Percentiles rank a stretch among this genome's conserved stretches.
These are phyloP conservation scores for Perodicticus potto DNA, from an alignment of 2,797 vertebrate species.

Conservation along the genomic window DNA sequence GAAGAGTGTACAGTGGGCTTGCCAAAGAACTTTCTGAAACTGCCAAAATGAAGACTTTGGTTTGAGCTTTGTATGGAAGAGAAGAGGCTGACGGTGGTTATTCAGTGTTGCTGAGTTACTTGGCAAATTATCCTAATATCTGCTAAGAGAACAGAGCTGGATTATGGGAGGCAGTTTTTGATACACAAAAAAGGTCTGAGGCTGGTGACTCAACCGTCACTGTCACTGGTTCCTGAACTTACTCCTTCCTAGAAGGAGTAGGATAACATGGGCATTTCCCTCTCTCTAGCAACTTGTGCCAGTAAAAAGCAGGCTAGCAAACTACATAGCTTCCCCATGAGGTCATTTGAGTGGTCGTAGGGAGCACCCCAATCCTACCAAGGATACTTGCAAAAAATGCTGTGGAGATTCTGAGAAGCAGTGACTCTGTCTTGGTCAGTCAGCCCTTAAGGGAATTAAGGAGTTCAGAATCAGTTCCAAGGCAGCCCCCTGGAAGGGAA, in stretches of 20 bases:
- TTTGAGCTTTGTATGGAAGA: not conserved
- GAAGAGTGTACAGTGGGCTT: not conserved
- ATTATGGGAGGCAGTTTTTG: not conserved
- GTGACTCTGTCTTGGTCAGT: not conserved
- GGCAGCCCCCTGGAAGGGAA: not conserved
- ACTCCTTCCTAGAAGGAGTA: conserved; percentile 69
- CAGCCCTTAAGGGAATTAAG: not conserved
- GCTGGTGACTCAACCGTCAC: not conserved
- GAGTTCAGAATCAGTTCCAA: not conserved
- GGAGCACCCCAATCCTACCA: conserved; percentile 3
- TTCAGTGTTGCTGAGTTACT: not conserved
- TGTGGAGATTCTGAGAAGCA: not conserved
- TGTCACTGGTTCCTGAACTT: conserved; percentile 37
- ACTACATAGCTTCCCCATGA: not conserved
- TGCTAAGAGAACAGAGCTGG: not conserved
- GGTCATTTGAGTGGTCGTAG: not conserved
- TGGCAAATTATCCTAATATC: not conserved
- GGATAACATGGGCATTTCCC: conserved; percentile 25
- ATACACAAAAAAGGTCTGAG: not conserved
- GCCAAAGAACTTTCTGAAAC: not conserved
- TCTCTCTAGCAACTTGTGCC: conserved; percentile 33
- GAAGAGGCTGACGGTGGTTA: not conserved
- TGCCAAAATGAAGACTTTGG: not conserved
- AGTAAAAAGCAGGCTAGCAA: conserved; percentile 23
- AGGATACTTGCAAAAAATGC: conserved; percentile 20